A percentile compares a stretch with the other conserved stretches of the same genome.
phyloP scores from a whole-genome alignment of 2,797 vertebrate genomes.

The Rhinatrema bivittatum region DNA sequence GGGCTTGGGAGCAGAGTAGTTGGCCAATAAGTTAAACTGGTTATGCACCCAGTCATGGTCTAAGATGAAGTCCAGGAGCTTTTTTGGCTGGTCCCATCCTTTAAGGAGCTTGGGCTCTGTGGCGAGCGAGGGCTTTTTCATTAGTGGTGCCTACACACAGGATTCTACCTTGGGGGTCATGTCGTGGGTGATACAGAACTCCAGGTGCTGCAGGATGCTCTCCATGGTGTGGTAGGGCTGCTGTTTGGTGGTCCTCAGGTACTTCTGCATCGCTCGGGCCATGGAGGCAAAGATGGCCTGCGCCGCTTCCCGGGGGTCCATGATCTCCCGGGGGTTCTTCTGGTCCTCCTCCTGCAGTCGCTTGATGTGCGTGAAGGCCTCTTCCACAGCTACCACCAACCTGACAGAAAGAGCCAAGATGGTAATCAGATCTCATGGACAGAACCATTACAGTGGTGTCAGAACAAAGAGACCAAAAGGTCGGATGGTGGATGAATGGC shows the following conservation, averaged over 20 bases:
- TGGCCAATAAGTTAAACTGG: too few species aligned
- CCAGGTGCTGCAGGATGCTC: conserved; percentile 93
- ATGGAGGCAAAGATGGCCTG: conserved; percentile 96
- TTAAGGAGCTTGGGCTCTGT: too few species aligned
- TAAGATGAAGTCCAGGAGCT: too few species aligned
- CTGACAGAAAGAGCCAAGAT: conserved; percentile 34
- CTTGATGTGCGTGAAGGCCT: conserved; percentile 93
- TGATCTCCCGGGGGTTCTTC: conserved; percentile 80
- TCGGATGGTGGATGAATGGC: too few species aligned
- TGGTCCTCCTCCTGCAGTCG: conserved; percentile 86
- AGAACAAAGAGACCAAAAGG: too few species aligned
- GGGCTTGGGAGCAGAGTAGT: too few species aligned
- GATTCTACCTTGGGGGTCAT: conserved; percentile 98
- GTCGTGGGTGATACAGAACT: conserved; percentile 94
- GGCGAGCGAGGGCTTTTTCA: too few species aligned
- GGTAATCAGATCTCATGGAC: accelerated
- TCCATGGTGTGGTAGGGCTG: conserved; percentile 98
- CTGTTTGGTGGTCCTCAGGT: conserved; percentile 88
- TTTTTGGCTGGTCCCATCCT: too few species aligned
- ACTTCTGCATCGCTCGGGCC: conserved; percentile 95
- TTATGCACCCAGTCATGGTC: too few species aligned
- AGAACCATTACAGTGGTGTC: too few species aligned
- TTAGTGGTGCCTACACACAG: too few species aligned
- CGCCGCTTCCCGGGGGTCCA: conserved; percentile 90
- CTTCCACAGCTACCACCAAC: conserved; percentile 90